Evolutionary conservation across 1,140 invertebrate species (phyloP).

Genomic region (Drosophila miranda): DNA sequence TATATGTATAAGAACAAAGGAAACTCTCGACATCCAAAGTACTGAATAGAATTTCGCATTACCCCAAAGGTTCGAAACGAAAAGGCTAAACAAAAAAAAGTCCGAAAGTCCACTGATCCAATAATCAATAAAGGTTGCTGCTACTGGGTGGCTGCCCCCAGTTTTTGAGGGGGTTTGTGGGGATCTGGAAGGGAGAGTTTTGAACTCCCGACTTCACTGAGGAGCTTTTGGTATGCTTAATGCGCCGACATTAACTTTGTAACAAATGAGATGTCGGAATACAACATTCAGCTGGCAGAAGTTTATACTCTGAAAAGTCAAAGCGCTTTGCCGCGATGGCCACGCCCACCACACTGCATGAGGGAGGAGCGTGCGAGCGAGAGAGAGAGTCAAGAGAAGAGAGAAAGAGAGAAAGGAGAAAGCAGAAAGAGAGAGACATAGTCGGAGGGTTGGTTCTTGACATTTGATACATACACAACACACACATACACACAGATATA

Average conservation of each 20-base stretch:
- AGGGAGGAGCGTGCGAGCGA: slow-evolving; percentile 7
- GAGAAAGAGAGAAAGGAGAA: slow-evolving; percentile 20
- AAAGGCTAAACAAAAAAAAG: slow-evolving; percentile 10
- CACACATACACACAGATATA: slow-evolving; percentile 11
- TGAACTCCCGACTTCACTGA: slow-evolving; percentile 60
- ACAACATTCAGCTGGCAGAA: slow-evolving; percentile 73
- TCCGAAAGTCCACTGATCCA: slow-evolving; percentile 55
- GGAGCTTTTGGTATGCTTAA: slow-evolving; percentile 79
- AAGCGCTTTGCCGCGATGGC: slow-evolving; percentile 70
- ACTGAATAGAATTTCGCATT: not conserved
- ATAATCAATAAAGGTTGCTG: slow-evolving; percentile 69
- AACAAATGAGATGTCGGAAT: slow-evolving; percentile 80
- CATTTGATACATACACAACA: slow-evolving; percentile 62
- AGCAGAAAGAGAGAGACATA: slow-evolving; percentile 48
- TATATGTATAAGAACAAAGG: too few species aligned
- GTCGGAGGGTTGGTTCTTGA: slow-evolving; percentile 76
- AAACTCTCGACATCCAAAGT: not conserved
- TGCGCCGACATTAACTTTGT: slow-evolving; percentile 81
- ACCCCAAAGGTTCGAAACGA: not conserved
- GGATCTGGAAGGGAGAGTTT: slow-evolving; percentile 2
- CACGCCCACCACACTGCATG: slow-evolving; percentile 49
- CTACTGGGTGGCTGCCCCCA: not conserved
- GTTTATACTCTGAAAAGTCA: slow-evolving; percentile 73
- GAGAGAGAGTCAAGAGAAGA: slow-evolving; percentile 26
- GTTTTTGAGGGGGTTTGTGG: not conserved